Conservation (phyloP, 2,113 vertebrate genomes). For the Sisor rabdophorus region DNA sequence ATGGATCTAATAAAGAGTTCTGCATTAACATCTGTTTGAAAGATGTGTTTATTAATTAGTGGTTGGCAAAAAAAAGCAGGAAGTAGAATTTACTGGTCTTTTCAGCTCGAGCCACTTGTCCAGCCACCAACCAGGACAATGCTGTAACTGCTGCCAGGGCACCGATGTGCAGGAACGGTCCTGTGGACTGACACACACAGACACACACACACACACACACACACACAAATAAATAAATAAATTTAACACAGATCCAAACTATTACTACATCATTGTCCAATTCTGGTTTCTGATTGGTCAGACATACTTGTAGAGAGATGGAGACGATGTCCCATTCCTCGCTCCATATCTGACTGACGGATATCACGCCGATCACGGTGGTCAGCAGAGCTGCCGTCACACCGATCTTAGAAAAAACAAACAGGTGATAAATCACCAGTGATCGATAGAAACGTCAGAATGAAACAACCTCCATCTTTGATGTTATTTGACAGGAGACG, state of each 20-base stretch:
- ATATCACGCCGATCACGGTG: slow-evolving; percentile 85
- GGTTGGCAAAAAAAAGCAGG: background rate
- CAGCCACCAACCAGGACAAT: slow-evolving; percentile 89
- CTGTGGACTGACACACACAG: slow-evolving; percentile 77
- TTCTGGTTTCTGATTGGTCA: background rate
- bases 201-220: background rate
- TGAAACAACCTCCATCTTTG: background rate
- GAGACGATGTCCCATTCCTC: slow-evolving; percentile 89
- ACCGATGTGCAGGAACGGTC: slow-evolving; percentile 90
- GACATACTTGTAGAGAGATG: slow-evolving; percentile 86
- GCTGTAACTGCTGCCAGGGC: slow-evolving; percentile 80
- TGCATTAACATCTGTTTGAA: slow-evolving; percentile 34
- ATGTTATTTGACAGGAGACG: slow-evolving; percentile 23
- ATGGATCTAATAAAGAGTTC: background rate
- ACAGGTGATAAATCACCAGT: slow-evolving; percentile 6
- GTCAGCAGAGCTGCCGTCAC: slow-evolving; percentile 78
- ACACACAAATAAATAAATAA: background rate
- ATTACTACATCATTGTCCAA: background rate
- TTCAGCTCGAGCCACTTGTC: slow-evolving; percentile 83
- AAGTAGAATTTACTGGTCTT: slow-evolving; percentile 77
- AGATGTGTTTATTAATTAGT: background rate
- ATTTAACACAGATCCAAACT: too few relatives aligned
- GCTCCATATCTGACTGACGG: slow-evolving; percentile 85
- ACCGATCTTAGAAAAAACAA: slow-evolving; percentile 72
- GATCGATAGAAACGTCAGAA: background rate